Evolutionary conservation across 1,140 invertebrate species (phyloP), one percentile per base, ranked within the genome.

Genomic region (Drosophila baimaii): DNA sequence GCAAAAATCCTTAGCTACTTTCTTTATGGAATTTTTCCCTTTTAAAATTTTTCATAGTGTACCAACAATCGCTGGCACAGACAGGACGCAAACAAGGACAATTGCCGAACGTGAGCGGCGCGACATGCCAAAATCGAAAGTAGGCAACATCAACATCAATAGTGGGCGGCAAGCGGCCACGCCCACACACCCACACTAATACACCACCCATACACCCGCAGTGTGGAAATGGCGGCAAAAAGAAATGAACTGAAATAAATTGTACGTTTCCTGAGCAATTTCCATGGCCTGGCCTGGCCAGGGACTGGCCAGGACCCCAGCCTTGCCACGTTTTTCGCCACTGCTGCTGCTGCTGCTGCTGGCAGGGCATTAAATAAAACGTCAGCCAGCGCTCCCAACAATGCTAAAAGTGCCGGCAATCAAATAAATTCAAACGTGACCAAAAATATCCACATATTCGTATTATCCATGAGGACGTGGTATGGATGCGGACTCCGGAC

Each of bases 401-500:
- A 89, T 89, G 84, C 84, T 89, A 89, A 89, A 89, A 89, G 84
- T 89, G 84, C 84, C 79, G 71, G 84, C 84, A 89, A 89, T 89
- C 84, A 89, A 89, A 89, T 89, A 89, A 89, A 89, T 89, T 89
- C 84, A 89, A 89, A 89, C 84, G 84, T 89, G 84, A 89, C 84
- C 84, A 89, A 89, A 89, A 89, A 89, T 89, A 89, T 89, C 84
- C 84, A 89, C 84, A 89, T 71, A 71, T 71, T 71, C 68, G 68
- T 90, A 89, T 89, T 89, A 89, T 89, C 80, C 84, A 81, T 35
- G 29, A 21, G 49, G 12, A 33, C 49, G 29, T 52, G 49, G 49
- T 52, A 7, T 52, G 49, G 49, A 31, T 52, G 12, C 49, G 17
- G 27, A 15, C 10, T n/a, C 13, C 17, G 44, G 9, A 25, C 44